Base-by-base conservation (phyloP, 2,888 invertebrate species). In the Cryptus viduatorius region DNA sequence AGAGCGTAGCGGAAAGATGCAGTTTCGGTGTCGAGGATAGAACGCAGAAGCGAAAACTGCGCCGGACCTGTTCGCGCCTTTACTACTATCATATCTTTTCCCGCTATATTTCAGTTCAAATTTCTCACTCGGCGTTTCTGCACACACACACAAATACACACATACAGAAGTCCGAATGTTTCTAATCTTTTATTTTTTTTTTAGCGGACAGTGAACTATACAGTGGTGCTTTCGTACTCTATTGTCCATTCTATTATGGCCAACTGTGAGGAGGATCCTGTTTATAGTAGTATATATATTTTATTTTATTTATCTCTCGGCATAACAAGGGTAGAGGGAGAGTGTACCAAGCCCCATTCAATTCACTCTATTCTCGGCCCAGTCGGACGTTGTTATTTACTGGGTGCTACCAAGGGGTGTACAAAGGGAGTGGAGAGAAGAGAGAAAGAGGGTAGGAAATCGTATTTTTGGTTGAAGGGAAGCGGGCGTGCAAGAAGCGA, bases 211-310 rank as follows among this genome's bases (percentile, higher is more conserved):
- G 56, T 56, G 4, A 56, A 56, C 24, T 56, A 19, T 56, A 56
- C 19, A 19, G 67, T 24, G 56, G 73, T 73, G 24, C 67, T 67
- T 31, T 48, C 56, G 24, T 56, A 53, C 24, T 67, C 73, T 73
- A 73, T 83, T 83, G 78, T 83, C 53, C 71, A 61, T 83, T 73
- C 50, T 69, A 83, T 83, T 79, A 82, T 61, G 79, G 64, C 16
- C 24, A n/a, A 73, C 78, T 72, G 61, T 16, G 72, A 56, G 37
- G 68, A 69, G 53, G n/a, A 14, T 50, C 42, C 68, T 68, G 61
- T 44, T 61, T 50, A 59, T 14, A 44, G 50, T 16, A 14, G 19
- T 14, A 16, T 59, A 67, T 64, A 67, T 75, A 56, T 65, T 53
- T 64, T 61, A 69, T 71, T 72, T 82, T 76, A 79, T 82, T 79